Conservation (phyloP, 1,140 invertebrate genomes). For the Pemphigus obesinymphae region DNA sequence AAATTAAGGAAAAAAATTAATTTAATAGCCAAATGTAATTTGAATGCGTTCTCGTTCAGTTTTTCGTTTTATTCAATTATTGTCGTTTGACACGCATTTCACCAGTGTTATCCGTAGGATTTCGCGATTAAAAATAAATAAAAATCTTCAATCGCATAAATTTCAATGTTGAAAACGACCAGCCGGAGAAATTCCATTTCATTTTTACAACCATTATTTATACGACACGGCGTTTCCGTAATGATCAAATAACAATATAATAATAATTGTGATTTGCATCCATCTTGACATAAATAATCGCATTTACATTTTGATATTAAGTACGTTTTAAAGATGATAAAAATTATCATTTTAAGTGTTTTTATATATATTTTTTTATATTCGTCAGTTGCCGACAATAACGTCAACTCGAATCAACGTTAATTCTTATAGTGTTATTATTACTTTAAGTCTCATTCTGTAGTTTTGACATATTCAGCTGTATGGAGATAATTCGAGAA, state of each 20-base stretch:
- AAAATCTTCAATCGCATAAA: not conserved
- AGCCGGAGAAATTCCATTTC: too few relatives aligned
- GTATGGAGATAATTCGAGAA: not conserved
- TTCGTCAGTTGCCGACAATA: not conserved
- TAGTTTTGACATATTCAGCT: not conserved
- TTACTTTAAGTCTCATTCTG: not conserved
- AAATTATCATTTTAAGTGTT: not conserved
- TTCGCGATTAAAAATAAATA: not conserved
- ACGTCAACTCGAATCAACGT: not conserved
- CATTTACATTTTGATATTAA: not conserved
- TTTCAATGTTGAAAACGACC: too few relatives aligned
- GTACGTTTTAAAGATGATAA: not conserved
- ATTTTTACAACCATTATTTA: not conserved
- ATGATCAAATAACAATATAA: not conserved
- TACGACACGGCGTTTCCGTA: not conserved
- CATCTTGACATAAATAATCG: not conserved
- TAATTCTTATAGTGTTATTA: not conserved
- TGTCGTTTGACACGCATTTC: not conserved
- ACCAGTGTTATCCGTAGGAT: not conserved
- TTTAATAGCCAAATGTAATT: too few relatives aligned
- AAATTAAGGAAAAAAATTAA: too few relatives aligned
- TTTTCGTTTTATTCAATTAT: too few relatives aligned
- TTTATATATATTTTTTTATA: not conserved
- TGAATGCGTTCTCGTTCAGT: too few relatives aligned
- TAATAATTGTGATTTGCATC: not conserved